Base-by-base conservation (phyloP, 2,113 vertebrate genomes). In the Piaya cayana region DNA sequence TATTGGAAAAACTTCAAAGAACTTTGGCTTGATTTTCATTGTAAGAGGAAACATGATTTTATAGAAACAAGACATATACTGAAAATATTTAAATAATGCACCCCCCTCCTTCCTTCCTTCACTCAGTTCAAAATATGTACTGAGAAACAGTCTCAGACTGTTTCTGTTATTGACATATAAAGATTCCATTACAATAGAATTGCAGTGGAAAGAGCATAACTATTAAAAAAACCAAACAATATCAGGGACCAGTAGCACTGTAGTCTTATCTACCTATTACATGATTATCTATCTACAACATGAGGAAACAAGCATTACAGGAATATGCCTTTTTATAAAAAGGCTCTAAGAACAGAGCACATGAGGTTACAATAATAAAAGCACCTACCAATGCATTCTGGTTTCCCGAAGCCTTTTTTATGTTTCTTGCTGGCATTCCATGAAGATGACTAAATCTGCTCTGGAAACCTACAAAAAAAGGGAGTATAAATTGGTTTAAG, bases 381-480 rank as follows among this genome's bases (percentile, higher is more conserved):
- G 82, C 67, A 97, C 98, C 74, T 98, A 99, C 98, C 98, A 98
- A 96, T 88, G 98, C 77, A 82, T 98, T 84, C 83, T 98, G 97
- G 82, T 98, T 97, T 92, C 97, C 98, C 37, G 97, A 96, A 71
- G 97, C 74, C 62, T 98, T 98, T 97, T 98, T 98, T 67, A 95
- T 88, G 47, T 96, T 98, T 94, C 98, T 98, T 60, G 97, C 97
- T 96, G 98, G 97, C 97, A 98, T 98, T 95, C 98, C 98, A 79
- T 99, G 98, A 92, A 99, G 98, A 85, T 98, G 98, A 89, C 97
- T 98, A 92, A 99, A 98, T 95, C 99, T 98, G 65, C 98, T 98
- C 96, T 99, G 99, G 95, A 99, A 99, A 86, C 98, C 99, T 99
- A 87, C 12, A 96, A 96, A 94, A 75, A 53, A 94, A 49, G 47